Evolutionary conservation across 2,888 invertebrate species (phyloP), one percentile per base, ranked within the genome.

Genomic region (Blastobasis lacticolella): DNA sequence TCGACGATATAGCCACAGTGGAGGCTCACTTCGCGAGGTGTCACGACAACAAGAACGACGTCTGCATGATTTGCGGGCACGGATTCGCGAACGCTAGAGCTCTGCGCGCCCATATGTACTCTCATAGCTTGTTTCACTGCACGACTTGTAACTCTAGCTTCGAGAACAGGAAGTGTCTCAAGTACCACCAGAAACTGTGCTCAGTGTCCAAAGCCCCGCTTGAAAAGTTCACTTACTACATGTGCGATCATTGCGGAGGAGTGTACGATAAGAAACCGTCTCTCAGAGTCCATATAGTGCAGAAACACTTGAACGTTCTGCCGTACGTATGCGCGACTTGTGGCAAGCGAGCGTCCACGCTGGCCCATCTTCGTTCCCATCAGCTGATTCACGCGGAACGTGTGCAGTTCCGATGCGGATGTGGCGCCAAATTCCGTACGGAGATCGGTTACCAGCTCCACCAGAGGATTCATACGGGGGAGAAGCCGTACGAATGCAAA

Each of bases 241-340:
- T 69, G 5, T 87, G 87, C 51, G 69, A 82, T 42, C 56, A 81
- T 3, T 87, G 87, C 57, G 83, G 81, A 0, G 66, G 59, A 0
- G 66, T 62, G 0, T 87, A 86, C 55, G 64, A 71, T 4, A 75
- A 75, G 7, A 87, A 87, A 48, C 80, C 81, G 0, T 86, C 86
- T 0, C 53, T 87, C 0, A 70, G 73, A 4, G 73, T 76, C 3
- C 86, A 87, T 51, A 81, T 86, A 6, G 60, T 79, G 0, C 83
- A 85, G 44, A 87, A 87, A 56, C 86, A 87, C 56, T 52, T 86
- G 0, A 71, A 79, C 43, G 71, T 85, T 0, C 54, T 81, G 0
- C 84, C 85, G 0, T 79, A 69, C 45, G 67, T 73, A 0, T 87
- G 86, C 42, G 66, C 72, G 7, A 64, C 62, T 0, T 87, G 86